phyloP scores from a whole-genome alignment of 2,888 invertebrate genomes.

The Melinaea marsaeus region DNA sequence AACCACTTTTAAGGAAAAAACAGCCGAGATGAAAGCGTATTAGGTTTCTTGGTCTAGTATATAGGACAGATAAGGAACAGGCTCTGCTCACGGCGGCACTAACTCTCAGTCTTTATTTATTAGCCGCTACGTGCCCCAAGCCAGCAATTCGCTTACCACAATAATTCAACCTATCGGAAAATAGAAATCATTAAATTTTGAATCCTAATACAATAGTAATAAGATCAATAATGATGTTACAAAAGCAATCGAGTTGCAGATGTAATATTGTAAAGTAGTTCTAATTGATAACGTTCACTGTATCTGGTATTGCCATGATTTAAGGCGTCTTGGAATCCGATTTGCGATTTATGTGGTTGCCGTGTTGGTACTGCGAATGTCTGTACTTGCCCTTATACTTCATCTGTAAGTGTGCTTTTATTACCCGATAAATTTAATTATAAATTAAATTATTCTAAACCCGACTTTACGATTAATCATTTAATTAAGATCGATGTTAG shows the following conservation, averaged over 20 bases:
- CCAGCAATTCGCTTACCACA: constrained; percentile 50
- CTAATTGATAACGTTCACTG: constrained; percentile 68
- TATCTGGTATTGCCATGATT: constrained; percentile 69
- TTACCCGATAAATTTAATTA: constrained; percentile 10
- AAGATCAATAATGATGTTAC: constrained; percentile 26
- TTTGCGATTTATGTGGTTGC: constrained; percentile 53
- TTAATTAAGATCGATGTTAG: constrained; percentile 1
- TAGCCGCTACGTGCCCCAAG: constrained; percentile 66
- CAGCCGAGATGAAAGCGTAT: constrained; percentile 46
- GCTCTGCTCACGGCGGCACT: constrained; percentile 58
- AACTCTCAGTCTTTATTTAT: constrained; percentile 70
- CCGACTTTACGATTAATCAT: neutral
- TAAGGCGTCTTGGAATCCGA: constrained; percentile 59
- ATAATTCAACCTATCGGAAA: constrained; percentile 33
- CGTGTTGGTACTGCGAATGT: constrained; percentile 33
- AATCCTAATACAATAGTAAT: constrained; percentile 32
- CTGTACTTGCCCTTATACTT: constrained; percentile 25
- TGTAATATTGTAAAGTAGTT: constrained; percentile 45
- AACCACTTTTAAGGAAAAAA: constrained; percentile 14
- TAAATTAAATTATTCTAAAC: constrained; percentile 2
- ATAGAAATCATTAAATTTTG: constrained; percentile 33
- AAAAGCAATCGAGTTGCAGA: constrained; percentile 22
- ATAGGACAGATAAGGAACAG: constrained; percentile 63
- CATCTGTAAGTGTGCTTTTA: constrained; percentile 10
- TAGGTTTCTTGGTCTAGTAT: constrained; percentile 58